phyloP scores from a whole-genome alignment of 2,797 vertebrate genomes.

The Tympanoctomys barrerae region DNA sequence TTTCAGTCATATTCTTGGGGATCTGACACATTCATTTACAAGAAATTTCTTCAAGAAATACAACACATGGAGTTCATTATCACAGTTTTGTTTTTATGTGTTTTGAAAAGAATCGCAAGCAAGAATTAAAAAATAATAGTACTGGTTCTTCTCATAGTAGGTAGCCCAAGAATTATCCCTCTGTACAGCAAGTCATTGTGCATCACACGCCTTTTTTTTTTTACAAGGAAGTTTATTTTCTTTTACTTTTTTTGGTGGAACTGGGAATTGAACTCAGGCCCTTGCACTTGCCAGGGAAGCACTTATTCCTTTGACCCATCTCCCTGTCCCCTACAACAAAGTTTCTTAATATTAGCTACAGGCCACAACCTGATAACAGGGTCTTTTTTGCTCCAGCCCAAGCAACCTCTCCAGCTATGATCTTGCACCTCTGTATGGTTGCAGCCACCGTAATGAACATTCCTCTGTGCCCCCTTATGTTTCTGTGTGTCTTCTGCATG shows the following conservation, averaged over 20 bases:
- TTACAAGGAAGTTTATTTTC: neutral
- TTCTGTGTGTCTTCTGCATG: neutral
- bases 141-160: neutral
- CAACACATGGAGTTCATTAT: constrained; percentile 76
- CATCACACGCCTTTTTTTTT: neutral
- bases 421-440: neutral
- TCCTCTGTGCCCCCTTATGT: no score
- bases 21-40: constrained; percentile 85
- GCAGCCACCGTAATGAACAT: neutral
- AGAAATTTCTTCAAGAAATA: constrained; percentile 80
- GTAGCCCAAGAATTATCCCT: neutral
- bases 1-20: constrained; percentile 81
- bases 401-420: neutral
- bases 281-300: no score
- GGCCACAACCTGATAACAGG: neutral
- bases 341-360: neutral
- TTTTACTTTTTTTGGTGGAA: no score
- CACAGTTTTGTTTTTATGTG: constrained; percentile 67
- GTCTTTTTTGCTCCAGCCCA: neutral
- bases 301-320: no score
- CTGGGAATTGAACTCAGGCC: no score
- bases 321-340: neutral
- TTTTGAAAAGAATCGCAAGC: constrained; percentile 78
- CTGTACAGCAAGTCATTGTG: neutral
- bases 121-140: constrained; percentile 61